phyloP scores from a whole-genome alignment of 2,797 vertebrate species.

The Mormyrops boulengeri region DNA sequence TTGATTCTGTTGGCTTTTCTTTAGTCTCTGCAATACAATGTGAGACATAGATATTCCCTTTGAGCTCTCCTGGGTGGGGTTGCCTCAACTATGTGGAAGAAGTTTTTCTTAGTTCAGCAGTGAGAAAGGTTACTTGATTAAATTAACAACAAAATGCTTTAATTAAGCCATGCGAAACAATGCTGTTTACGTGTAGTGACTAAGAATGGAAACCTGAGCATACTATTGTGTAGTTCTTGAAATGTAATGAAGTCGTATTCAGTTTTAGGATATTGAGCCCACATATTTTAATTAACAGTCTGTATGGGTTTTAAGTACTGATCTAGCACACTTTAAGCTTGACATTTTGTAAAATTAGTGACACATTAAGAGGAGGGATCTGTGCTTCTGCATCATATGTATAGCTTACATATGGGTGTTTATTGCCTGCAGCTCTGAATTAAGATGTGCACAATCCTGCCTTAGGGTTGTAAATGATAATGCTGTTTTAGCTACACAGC shows the following conservation, averaged over 20 bases:
- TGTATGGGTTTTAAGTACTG: background rate
- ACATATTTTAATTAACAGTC: background rate
- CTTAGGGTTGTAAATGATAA: background rate
- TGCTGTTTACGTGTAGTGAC: background rate
- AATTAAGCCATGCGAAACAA: background rate
- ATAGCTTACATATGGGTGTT: background rate
- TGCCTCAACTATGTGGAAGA: background rate
- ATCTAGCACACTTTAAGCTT: background rate
- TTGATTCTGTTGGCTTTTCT: background rate
- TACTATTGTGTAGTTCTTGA: background rate
- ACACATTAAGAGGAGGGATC: background rate
- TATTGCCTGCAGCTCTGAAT: background rate
- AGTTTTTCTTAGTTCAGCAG: background rate
- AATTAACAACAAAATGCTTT: background rate
- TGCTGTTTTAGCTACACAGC: background rate
- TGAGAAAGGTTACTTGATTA: background rate
- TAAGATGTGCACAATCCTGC: background rate
- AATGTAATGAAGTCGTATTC: background rate
- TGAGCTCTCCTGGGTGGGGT: background rate
- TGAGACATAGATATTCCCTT: background rate
- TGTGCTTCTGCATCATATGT: background rate
- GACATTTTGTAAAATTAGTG: background rate
- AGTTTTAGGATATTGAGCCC: background rate
- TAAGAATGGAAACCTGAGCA: background rate
- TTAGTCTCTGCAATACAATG: background rate